Conservation (phyloP, 2,113 vertebrate species). For the Lophochroa leadbeateri region DNA sequence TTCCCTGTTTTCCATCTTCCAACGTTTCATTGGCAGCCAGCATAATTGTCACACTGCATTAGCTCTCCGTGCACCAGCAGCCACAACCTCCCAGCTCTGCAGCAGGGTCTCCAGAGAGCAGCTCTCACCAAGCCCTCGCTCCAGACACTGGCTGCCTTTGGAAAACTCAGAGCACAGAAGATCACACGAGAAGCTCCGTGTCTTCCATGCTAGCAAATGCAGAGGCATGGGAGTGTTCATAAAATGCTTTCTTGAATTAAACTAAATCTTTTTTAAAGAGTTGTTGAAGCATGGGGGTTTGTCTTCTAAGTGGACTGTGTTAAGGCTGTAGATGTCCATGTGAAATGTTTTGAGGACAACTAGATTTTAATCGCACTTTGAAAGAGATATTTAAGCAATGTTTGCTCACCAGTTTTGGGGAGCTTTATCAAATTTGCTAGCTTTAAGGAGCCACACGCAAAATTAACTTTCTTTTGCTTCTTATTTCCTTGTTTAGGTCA, state of each 20-base stretch:
- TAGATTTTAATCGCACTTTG: not conserved
- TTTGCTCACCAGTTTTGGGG: not conserved
- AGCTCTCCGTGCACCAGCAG: not conserved
- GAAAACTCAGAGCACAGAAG: not conserved
- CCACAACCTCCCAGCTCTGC: not conserved
- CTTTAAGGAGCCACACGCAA: not conserved
- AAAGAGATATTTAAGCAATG: not conserved
- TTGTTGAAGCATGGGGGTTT: not conserved
- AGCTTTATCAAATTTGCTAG: not conserved
- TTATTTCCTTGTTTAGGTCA: not conserved
- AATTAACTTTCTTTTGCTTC: not conserved
- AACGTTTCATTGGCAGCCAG: not conserved
- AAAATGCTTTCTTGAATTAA: accelerated
- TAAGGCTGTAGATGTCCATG: not conserved
- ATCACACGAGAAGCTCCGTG: not conserved
- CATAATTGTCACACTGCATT: not conserved
- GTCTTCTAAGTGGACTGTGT: not conserved
- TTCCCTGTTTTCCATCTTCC: not conserved
- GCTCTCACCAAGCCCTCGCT: not conserved
- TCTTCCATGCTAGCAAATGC: not conserved
- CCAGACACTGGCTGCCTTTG: accelerated
- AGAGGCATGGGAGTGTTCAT: not conserved
- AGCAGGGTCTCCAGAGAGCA: not conserved
- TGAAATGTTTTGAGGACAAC: not conserved
- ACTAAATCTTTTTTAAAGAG: not conserved